Percentiles rank a stretch among this genome's conserved stretches.
phyloP scores from a whole-genome alignment of 2,797 vertebrate genomes.

The Micropoecilia bifurca region DNA sequence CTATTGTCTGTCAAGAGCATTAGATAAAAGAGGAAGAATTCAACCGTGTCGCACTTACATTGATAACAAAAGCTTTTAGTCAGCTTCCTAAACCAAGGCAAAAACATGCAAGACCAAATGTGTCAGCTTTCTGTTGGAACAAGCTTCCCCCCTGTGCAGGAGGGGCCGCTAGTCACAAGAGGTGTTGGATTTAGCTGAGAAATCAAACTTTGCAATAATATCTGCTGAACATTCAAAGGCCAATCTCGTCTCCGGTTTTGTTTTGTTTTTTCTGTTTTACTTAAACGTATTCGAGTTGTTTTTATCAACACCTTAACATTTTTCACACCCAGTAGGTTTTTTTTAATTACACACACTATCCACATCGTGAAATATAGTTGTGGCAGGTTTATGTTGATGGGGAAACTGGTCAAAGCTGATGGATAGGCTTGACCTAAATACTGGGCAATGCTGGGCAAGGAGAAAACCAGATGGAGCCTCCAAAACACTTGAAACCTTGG shows the following conservation, averaged over 20 bases:
- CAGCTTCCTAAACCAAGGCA: not conserved
- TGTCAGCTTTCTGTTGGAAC: not conserved
- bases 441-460: not conserved
- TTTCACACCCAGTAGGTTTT: not conserved
- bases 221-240: not conserved
- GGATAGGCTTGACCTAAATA: not conserved
- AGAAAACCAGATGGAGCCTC: slow-evolving; percentile 1
- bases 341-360: not conserved
- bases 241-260: not conserved
- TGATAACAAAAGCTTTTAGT: not conserved
- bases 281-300: not conserved
- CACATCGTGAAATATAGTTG: not conserved
- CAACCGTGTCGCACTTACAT: not conserved
- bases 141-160: not conserved
- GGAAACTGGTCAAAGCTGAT: not conserved
- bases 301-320: not conserved
- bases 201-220: not conserved
- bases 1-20: not conserved
- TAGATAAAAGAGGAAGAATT: not conserved
- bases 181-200: slow-evolving; percentile 15
- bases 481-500: not conserved
- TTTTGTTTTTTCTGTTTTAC: not conserved
- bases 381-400: not conserved
- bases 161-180: not conserved
- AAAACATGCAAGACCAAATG: not conserved